Evolutionary conservation across 2,888 invertebrate species (phyloP).

Genomic region (Mesorhabditis spiculigera): DNA sequence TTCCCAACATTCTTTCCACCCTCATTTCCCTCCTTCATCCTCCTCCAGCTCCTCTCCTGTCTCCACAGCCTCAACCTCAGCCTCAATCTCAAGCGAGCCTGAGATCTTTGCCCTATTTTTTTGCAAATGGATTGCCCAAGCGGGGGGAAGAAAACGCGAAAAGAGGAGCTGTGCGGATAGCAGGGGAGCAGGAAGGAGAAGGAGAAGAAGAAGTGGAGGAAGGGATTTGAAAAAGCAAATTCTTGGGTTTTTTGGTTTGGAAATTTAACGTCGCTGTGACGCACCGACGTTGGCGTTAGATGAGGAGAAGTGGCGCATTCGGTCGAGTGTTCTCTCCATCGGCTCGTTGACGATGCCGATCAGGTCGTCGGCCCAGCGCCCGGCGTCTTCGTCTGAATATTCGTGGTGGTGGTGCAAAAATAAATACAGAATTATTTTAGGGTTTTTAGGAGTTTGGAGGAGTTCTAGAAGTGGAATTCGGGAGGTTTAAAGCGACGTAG

Average conservation of each 20-base stretch:
- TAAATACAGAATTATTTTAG: too few species aligned
- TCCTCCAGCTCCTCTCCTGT: too few species aligned
- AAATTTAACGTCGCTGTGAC: background rate
- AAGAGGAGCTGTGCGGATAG: slow-evolving; percentile 9
- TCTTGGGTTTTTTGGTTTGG: background rate
- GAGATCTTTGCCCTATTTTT: too few species aligned
- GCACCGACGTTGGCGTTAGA: slow-evolving; percentile 52
- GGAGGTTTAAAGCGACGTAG: too few species aligned
- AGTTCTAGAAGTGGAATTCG: too few species aligned
- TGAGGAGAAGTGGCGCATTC: slow-evolving; percentile 56
- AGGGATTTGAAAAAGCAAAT: background rate
- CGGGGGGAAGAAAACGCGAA: background rate
- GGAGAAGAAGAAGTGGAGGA: background rate
- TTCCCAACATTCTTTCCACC: too few species aligned
- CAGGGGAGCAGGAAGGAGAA: slow-evolving; percentile 4
- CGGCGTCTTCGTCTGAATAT: slow-evolving; percentile 24
- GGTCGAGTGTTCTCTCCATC: slow-evolving; percentile 55
- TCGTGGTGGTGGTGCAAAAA: too few species aligned
- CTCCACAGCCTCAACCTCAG: too few species aligned
- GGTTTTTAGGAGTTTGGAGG: too few species aligned
- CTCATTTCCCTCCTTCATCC: too few species aligned
- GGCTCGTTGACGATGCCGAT: slow-evolving; percentile 58
- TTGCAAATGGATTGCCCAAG: background rate
- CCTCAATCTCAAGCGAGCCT: too few species aligned
- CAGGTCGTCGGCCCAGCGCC: slow-evolving; percentile 57